Evolutionary conservation across 2,113 vertebrate genomes (phyloP).

Genomic region (Heptranchias perlo): DNA sequence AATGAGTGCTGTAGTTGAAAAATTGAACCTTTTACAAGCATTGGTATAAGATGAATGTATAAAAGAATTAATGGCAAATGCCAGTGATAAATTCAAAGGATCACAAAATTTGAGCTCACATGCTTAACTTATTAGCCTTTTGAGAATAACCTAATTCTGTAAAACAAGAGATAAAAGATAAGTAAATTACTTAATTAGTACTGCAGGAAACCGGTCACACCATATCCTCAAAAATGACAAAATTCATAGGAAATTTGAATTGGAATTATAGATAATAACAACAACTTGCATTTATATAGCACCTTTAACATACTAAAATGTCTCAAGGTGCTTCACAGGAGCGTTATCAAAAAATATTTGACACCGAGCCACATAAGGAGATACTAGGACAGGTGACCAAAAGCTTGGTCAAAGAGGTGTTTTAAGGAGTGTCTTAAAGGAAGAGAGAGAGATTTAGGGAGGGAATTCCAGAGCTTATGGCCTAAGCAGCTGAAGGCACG

Average conservation of each 20-base stretch:
- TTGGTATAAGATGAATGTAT: constrained; percentile 13
- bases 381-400: too few relatives aligned
- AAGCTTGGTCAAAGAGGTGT: neutral
- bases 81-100: neutral
- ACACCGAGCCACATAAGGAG: neutral
- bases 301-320: neutral
- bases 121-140: neutral
- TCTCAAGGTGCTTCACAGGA: neutral
- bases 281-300: constrained; percentile 13
- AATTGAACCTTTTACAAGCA: constrained; percentile 10
- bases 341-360: neutral
- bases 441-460: neutral
- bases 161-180: neutral
- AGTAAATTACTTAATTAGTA: neutral
- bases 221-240: neutral
- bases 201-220: neutral
- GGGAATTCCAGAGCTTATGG: neutral
- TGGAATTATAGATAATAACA: neutral
- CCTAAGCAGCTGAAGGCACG: neutral
- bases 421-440: neutral
- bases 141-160: neutral
- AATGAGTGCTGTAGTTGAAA: constrained; percentile 28
- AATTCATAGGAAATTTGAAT: neutral
- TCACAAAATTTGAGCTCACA: neutral
- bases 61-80: neutral